Evolutionary conservation across 2,113 vertebrate species (phyloP), one percentile per base, ranked within the genome.

Genomic region (Tetraodon nigroviridis): DNA sequence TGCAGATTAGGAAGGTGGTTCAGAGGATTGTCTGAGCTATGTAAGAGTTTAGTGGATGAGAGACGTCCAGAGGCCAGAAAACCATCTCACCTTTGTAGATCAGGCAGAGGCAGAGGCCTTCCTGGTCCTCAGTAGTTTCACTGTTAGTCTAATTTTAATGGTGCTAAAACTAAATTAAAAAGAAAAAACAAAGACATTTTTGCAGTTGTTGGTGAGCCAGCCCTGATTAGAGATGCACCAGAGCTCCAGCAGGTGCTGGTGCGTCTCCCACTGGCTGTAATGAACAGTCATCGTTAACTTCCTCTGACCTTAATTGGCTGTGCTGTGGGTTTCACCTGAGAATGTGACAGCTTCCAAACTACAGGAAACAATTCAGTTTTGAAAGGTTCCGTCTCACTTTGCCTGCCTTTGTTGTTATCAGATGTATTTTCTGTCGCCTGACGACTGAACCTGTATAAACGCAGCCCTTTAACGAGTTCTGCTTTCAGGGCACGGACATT

Each of bases 391-490:
- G 32, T 11, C 10, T 42, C 19, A 48, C 22, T 46, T 4, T 15
- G 21, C 0, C 0, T 4, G 2, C 32, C 32, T 2, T 12, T 37
- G 32, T 12, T 37, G 32, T 2, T 12, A 10, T 37, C 32, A 37
- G 32, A 12, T 37, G 8, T 37, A 37, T 12, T 37, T 37, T 10
- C 32, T 37, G 32, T 37, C 63, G 49, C 53, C 78, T 78, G 67
- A 83, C 82, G 60, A 78, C 19, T 41, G 49, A 48, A 20, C 50
- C 55, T 67, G 59, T 74, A 78, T 65, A 70, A 81, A 67, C 55
- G 55, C 67, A 50, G 58, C 66, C 63, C 55, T 68, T 81, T 71
- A 76, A 21, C 60, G 66, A 66, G 58, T 71, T 67, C 5, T 53
- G 56, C 69, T 79, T 63, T 46, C 16, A 44, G 63, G 49, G 58